Evolutionary conservation across 2,113 vertebrate species (phyloP), one percentile per base, ranked within the genome.

Genomic region (Zosterops pallidus): DNA sequence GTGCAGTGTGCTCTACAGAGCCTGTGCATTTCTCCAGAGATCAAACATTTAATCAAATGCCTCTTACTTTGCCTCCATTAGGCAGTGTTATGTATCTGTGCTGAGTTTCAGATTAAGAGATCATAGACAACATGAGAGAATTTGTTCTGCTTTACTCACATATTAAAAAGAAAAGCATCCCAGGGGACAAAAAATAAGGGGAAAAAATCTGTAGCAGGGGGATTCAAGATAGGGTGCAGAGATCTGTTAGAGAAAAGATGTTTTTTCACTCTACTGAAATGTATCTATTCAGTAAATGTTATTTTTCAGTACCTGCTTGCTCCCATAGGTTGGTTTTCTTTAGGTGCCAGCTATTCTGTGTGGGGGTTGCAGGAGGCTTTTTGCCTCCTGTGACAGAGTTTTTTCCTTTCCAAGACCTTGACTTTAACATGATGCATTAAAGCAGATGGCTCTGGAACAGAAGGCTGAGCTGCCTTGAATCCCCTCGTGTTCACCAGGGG

Each of bases 371-470:
- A 92, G 86, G 39, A 83, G n/a, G 3, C 1, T 37, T 88, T 93
- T 83, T 92, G 64, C 68, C 26, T 92, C 71, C 83, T 74, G n/a
- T 80, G 71, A 10, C 39, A 83, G n/a, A 6, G 19, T 86, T 96
- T 95, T 95, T 96, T 88, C 86, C 88, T 92, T 93, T 96, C 81
- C 55, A 83, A 95, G 94, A 94, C 71, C 85, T 94, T 96, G 92
- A 83, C 86, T 90, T 62, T 65, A 88, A 74, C 55, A 77, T 53
- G 90, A 88, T 81, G 31, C 92, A 81, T 93, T 77, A 63, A 92
- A 95, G 92, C 96, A 97, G 95, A 95, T 97, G 94, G 95, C 90
- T 94, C 59, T 90, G 80, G 90, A 88, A 90, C 94, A 96, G 92
- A 93, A 92, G 94, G 86, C 92, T 96, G 31, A 94, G 82, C 90